These are phyloP conservation scores for Acinonyx jubatus DNA, from an alignment of 2,113 vertebrate genomes.

Conservation along the genomic window DNA sequence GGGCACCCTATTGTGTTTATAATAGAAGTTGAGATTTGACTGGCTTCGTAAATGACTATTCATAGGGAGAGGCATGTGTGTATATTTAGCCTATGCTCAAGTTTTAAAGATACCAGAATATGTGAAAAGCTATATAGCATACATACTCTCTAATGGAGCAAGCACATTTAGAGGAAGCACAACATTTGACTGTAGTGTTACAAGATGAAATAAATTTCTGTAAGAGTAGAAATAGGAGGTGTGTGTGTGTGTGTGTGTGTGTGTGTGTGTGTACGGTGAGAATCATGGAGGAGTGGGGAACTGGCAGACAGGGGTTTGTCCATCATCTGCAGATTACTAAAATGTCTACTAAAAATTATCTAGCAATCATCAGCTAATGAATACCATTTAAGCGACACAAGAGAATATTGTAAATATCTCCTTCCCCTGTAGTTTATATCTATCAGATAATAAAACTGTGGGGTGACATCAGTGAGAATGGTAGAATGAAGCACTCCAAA, in stretches of 20 bases:
- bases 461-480: background rate
- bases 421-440: background rate
- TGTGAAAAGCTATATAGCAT: background rate
- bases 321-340: background rate
- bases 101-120: background rate
- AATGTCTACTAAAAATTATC: background rate
- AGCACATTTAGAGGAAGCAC: background rate
- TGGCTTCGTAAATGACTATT: background rate
- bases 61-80: background rate
- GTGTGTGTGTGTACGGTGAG: background rate
- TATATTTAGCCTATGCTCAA: background rate
- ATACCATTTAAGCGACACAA: background rate
- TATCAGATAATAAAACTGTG: background rate
- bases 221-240: background rate
- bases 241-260: background rate
- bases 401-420: background rate
- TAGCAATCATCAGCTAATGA: background rate
- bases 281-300: background rate
- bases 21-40: background rate
- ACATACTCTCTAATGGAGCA: background rate
- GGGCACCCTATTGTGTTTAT: background rate
- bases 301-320: background rate
- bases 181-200: background rate
- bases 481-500: background rate
- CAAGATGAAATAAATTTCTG: background rate